phyloP scores from a whole-genome alignment of 2,888 invertebrate genomes.

The Marronus borbonicus region DNA sequence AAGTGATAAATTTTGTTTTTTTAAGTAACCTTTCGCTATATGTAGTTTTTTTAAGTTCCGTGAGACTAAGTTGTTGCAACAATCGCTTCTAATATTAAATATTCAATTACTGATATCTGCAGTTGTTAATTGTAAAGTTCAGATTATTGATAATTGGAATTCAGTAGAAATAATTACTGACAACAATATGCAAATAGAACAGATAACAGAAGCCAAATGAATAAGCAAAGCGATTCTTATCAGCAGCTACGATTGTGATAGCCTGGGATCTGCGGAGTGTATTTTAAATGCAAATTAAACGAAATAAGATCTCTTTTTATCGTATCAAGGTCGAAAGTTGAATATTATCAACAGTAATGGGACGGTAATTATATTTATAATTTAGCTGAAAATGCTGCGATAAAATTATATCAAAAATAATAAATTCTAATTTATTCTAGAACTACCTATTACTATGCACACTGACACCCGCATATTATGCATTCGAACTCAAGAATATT shows the following conservation, averaged over 20 bases:
- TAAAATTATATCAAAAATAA: constrained; percentile 67
- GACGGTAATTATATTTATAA: constrained; percentile 65
- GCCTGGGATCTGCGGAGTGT: constrained; percentile 52
- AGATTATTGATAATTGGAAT: no score
- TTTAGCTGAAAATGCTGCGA: constrained; percentile 68
- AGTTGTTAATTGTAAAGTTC: no score
- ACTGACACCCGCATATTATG: constrained; percentile 54
- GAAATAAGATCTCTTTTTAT: constrained; percentile 61
- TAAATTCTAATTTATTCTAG: constrained; percentile 67
- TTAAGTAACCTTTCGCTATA: no score
- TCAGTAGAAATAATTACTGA: no score
- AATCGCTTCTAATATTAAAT: no score
- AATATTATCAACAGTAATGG: constrained; percentile 63
- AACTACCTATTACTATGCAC: constrained; percentile 59
- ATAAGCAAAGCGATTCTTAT: constrained; percentile 56
- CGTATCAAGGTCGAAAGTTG: constrained; percentile 61
- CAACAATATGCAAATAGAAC: constrained; percentile 51
- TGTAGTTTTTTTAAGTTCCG: no score
- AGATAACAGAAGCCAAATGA: constrained; percentile 36
- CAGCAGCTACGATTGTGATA: constrained; percentile 49
- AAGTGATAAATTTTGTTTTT: no score
- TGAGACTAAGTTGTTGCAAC: no score
- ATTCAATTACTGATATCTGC: no score
- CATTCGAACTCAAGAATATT: no score
- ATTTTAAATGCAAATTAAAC: constrained; percentile 61